Base-by-base conservation (phyloP, 2,113 vertebrate genomes). In the Mus spicilegus region DNA sequence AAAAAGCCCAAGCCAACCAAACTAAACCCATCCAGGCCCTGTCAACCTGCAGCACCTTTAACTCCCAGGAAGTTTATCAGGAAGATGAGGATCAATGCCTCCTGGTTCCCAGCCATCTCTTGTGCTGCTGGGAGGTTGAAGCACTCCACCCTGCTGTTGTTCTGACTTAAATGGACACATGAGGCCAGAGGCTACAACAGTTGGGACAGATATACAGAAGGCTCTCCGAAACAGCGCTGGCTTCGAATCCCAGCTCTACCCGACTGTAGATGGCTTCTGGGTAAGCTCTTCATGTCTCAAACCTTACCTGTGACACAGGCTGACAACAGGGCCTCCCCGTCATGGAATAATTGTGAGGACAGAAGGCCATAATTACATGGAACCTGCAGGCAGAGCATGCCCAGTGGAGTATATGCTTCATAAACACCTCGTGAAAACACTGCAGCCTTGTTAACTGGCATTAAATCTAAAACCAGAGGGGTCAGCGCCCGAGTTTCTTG, bases 391-490 rank as follows among this genome's bases (percentile, higher is more conserved):
- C 42, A 65, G 30, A 16, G 49, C 11, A 7, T 0, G 11, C 17
- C 91, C 19, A 0, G 2, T 10, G 17, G 36, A 72, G n/a, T 0
- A 22, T 0, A 13, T 0, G 2, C 61, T 7, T 22, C 3, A 6
- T 1, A 2, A 13, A 51, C 0, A 0, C 4, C 0, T 33, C 49
- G 42, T 67, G 84, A 46, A 51, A 7, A 49, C 16, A 26, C 28
- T 0, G 8, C 1, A 0, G 0, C 4, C 7, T 77, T 0, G 2
- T 6, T 2, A 3, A 0, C 5, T 30, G 0, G 0, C 19, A 6
- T 39, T 5, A 6, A 12, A 0, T 0, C 6, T 26, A 20, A 75
- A 33, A 17, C 33, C 46, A 4, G 5, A 22, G 3, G 1, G 58
- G 58, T 67, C 5, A 49, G 73, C 16, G 3, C 54, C 3, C 3